These are phyloP conservation scores for Lagria hirta DNA, from an alignment of 2,888 invertebrate species.

Conservation along the genomic window DNA sequence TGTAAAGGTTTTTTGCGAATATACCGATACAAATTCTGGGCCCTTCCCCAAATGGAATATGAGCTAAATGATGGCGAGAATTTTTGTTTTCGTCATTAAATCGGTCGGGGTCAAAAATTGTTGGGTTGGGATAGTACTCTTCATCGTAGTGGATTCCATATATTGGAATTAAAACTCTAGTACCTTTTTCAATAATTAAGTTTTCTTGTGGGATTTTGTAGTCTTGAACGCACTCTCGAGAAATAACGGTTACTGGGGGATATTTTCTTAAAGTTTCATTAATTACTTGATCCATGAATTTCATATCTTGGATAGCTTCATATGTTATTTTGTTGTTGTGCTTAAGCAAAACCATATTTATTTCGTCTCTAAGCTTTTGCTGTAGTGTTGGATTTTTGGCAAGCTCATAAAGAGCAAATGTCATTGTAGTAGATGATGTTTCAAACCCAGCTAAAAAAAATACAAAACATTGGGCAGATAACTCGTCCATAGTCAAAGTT, in stretches of 20 bases:
- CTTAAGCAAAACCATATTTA: slow-evolving; percentile 27
- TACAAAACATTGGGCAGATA: slow-evolving; percentile 29
- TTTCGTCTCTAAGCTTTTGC: slow-evolving; percentile 33
- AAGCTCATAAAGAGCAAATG: slow-evolving; percentile 37
- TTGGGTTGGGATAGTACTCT: slow-evolving; percentile 56
- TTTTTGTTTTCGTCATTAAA: slow-evolving; percentile 58
- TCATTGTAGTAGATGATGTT: slow-evolving; percentile 38
- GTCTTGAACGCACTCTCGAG: slow-evolving; percentile 14
- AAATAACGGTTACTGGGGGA: slow-evolving; percentile 18
- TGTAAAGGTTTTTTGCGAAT: too few relatives aligned
- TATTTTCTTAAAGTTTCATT: too few relatives aligned
- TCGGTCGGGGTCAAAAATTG: slow-evolving; percentile 62
- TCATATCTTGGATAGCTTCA: slow-evolving; percentile 36
- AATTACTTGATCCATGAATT: slow-evolving; percentile 34
- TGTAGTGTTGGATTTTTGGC: slow-evolving; percentile 35
- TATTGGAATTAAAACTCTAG: slow-evolving; percentile 35
- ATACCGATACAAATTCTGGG: slow-evolving; percentile 60
- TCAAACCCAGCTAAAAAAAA: slow-evolving; percentile 39
- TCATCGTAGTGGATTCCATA: slow-evolving; percentile 32
- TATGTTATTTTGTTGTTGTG: slow-evolving; percentile 35
- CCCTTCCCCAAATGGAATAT: slow-evolving; percentile 62
- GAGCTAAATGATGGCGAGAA: slow-evolving; percentile 57
- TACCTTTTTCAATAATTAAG: slow-evolving; percentile 18
- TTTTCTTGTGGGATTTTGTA: slow-evolving; percentile 12
- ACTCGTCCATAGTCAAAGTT: slow-evolving; percentile 25